Percentiles rank a stretch among this genome's conserved stretches.
These are phyloP conservation scores for Drosophila colorata DNA, from an alignment of 2,888 invertebrate genomes.

Conservation along the genomic window DNA sequence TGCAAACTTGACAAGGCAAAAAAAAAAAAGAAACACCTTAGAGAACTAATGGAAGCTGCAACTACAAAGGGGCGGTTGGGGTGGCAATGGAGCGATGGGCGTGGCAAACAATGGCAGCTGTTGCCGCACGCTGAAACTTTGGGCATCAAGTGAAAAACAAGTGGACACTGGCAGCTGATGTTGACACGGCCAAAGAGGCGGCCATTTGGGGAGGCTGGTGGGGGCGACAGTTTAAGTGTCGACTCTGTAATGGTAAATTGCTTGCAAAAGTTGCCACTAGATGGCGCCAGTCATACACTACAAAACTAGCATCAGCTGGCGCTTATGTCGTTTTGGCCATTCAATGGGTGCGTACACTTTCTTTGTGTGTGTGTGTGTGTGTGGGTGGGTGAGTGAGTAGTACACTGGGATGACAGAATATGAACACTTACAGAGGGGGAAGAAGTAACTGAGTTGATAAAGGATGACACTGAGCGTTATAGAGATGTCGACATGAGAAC, in stretches of 20 bases:
- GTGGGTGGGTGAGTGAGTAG: neutral
- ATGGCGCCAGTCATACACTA: constrained; percentile 55
- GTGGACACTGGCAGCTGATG: constrained; percentile 70
- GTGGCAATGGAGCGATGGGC: neutral
- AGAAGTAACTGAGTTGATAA: constrained; percentile 10
- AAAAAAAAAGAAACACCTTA: constrained; percentile 20
- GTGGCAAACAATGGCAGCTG: constrained; percentile 63
- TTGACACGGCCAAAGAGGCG: constrained; percentile 51
- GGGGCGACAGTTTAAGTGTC: constrained; percentile 56
- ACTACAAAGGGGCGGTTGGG: neutral
- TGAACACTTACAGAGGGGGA: constrained; percentile 7
- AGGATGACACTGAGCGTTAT: constrained; percentile 31
- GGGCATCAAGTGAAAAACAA: constrained; percentile 72
- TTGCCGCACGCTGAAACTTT: constrained; percentile 59
- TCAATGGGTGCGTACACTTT: constrained; percentile 2
- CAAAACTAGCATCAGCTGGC: constrained; percentile 52
- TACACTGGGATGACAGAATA: constrained; percentile 24
- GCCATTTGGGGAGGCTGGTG: neutral
- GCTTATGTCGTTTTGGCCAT: constrained; percentile 8
- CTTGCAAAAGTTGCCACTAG: constrained; percentile 63
- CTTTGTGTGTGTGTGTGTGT: neutral
- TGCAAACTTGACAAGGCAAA: constrained; percentile 36
- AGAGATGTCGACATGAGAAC: constrained; percentile 14
- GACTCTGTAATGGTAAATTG: constrained; percentile 63
- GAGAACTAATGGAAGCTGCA: constrained; percentile 22